phyloP scores from a whole-genome alignment of 2,113 vertebrate genomes.

The Potamarius usumacintae region DNA sequence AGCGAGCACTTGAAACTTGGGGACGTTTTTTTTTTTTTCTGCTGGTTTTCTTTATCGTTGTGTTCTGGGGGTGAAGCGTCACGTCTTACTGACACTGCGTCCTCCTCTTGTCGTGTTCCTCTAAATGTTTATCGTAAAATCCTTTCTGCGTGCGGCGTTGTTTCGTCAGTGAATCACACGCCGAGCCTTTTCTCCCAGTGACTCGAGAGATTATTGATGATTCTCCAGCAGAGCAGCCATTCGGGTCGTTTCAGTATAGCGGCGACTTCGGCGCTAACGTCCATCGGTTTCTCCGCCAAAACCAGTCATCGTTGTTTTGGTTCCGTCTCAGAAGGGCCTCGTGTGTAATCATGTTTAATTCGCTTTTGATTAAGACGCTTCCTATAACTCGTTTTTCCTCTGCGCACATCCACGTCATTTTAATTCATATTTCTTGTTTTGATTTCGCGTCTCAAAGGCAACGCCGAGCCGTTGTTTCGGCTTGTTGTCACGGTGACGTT shows the following conservation, averaged over 20 bases:
- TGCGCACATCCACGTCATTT: background rate
- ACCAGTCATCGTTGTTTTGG: background rate
- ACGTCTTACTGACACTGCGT: too few relatives aligned
- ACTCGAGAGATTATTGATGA: background rate
- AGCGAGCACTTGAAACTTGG: background rate
- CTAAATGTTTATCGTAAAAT: too few relatives aligned
- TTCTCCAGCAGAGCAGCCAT: background rate
- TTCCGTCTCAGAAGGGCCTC: background rate
- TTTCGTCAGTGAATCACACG: background rate
- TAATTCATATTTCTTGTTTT: background rate
- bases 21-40: too few relatives aligned
- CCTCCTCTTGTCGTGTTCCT: too few relatives aligned
- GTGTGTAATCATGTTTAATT: background rate
- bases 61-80: too few relatives aligned
- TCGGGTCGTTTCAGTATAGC: background rate
- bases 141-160: background rate
- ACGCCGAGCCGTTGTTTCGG: background rate
- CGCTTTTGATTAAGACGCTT: background rate
- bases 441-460: background rate
- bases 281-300: background rate
- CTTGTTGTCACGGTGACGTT: background rate
- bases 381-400: background rate
- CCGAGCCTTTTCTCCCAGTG: background rate
- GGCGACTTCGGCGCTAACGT: background rate
- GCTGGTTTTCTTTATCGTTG: too few relatives aligned